These are phyloP conservation scores for Limnothrissa miodon DNA, from an alignment of 2,113 vertebrate species.

Conservation along the genomic window DNA sequence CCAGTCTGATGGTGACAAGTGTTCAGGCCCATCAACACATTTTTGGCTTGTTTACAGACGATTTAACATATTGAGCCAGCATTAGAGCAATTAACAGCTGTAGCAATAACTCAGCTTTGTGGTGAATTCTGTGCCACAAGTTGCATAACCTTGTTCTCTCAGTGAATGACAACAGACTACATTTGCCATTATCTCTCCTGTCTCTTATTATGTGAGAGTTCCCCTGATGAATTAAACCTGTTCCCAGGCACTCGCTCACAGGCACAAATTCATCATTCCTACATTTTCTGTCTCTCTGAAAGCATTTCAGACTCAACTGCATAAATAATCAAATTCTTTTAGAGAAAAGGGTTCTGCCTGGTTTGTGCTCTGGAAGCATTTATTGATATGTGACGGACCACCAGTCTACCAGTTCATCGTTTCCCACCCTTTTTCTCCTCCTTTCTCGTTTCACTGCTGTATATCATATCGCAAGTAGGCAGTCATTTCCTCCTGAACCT, in stretches of 20 bases:
- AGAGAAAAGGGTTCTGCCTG: neutral
- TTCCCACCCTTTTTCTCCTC: neutral
- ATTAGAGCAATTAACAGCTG: too few species aligned
- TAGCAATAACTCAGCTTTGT: neutral
- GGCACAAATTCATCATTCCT: neutral
- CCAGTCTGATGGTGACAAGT: too few species aligned
- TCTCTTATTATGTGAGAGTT: neutral
- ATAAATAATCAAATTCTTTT: neutral
- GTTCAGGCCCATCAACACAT: too few species aligned
- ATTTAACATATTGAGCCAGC: too few species aligned
- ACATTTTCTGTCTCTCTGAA: neutral
- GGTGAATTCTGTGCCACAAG: too few species aligned
- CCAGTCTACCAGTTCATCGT: neutral
- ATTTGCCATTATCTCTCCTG: neutral
- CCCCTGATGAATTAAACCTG: neutral
- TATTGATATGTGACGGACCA: neutral
- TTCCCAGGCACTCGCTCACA: neutral
- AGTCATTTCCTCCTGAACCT: conserved; percentile 38
- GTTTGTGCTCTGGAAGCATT: neutral
- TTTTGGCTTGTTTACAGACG: too few species aligned
- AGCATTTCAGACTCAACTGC: neutral
- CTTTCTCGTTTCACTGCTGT: conserved; percentile 2
- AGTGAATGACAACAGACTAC: neutral
- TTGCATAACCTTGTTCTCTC: neutral
- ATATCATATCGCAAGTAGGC: conserved; percentile 45